A percentile compares a stretch with the other conserved stretches of the same genome.
Evolutionary conservation across 2,113 vertebrate species (phyloP).

Genomic region (Myiopsitta monachus): DNA sequence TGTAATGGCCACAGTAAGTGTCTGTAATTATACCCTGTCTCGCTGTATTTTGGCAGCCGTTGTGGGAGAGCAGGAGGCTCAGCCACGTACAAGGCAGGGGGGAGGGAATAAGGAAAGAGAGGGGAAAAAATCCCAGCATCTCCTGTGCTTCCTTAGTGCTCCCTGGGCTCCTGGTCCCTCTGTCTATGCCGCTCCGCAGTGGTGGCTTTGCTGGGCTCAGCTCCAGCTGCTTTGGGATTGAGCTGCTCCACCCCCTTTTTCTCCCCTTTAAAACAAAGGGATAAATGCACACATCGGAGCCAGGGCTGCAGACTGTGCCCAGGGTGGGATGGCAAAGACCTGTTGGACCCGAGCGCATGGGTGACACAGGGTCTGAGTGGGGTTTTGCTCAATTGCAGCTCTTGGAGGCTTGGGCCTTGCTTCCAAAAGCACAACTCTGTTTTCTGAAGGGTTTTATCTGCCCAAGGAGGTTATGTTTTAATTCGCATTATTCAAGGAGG

Average conservation of each 20-base stretch:
- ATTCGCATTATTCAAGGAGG: not conserved
- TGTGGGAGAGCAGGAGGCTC: constrained; percentile 75
- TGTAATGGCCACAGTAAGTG: constrained; percentile 82
- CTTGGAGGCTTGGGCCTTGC: fast-evolving
- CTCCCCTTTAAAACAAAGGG: not conserved
- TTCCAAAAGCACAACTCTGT: not conserved
- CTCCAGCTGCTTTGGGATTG: not conserved
- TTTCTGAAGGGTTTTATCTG: not conserved
- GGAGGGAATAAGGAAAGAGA: not conserved
- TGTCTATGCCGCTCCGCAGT: fast-evolving
- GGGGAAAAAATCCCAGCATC: not conserved
- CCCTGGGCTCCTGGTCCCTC: not conserved
- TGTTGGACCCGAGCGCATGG: fast-evolving
- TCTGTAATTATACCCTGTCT: constrained; percentile 84
- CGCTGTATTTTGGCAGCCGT: constrained; percentile 82
- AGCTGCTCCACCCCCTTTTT: not conserved
- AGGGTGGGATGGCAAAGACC: not conserved
- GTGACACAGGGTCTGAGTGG: fast-evolving
- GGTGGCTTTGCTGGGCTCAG: not conserved
- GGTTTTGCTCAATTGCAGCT: not conserved
- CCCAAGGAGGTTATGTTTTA: not conserved
- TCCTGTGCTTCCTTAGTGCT: not conserved
- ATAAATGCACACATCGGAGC: fast-evolving
- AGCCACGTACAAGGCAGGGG: constrained; percentile 20
- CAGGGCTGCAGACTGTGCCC: not conserved